Evolutionary conservation across 2,797 vertebrate species (phyloP).

Genomic region (Steatocranus sp.): DNA sequence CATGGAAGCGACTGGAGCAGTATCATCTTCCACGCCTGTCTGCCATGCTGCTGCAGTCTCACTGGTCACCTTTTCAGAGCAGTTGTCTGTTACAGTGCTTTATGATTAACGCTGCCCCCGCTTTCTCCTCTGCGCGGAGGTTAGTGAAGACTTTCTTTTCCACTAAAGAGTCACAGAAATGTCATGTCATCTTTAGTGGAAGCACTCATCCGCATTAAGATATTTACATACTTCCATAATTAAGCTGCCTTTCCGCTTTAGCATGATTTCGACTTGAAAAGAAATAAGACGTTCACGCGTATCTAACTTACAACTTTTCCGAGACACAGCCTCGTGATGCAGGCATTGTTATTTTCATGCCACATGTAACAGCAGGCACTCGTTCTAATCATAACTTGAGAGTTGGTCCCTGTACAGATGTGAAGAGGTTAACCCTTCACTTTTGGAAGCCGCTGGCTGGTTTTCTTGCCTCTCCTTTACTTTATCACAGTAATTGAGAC

Average conservation of each 20-base stretch:
- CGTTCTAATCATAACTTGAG: constrained; percentile 65
- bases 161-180: background rate
- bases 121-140: constrained; percentile 1
- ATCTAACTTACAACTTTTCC: background rate
- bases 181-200: background rate
- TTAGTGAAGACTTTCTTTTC: constrained; percentile 11
- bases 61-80: constrained; percentile 49
- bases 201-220: background rate
- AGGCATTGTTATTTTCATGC: constrained; percentile 52
- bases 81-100: constrained; percentile 19
- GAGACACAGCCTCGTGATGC: background rate
- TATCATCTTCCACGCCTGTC: constrained; percentile 44
- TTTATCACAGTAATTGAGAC: constrained; percentile 77
- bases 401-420: constrained; percentile 56
- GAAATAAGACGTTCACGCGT: background rate
- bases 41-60: constrained; percentile 53
- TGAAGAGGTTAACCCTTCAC: constrained; percentile 75
- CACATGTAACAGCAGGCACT: constrained; percentile 53
- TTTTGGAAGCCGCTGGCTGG: constrained; percentile 57
- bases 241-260: background rate
- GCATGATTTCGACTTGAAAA: background rate
- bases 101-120: constrained; percentile 48
- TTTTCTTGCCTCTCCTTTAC: constrained; percentile 64
- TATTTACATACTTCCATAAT: background rate
- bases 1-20: constrained; percentile 45